Evolutionary conservation across 2,113 vertebrate genomes (phyloP), one percentile per base, ranked within the genome.

Genomic region (Otus sunia): DNA sequence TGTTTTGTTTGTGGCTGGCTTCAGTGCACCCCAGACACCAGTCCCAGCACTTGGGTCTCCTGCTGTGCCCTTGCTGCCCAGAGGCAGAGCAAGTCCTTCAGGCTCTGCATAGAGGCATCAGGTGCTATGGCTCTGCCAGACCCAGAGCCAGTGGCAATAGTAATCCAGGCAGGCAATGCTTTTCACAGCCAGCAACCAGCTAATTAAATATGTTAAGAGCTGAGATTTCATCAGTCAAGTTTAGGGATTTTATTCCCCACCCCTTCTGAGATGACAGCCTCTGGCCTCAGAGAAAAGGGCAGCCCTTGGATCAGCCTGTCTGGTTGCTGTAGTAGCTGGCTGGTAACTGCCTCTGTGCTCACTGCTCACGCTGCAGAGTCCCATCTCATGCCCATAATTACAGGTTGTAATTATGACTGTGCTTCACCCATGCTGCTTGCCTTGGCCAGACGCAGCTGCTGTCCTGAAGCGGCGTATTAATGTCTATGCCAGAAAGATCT

Each of bases 41-140:
- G 49, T 2, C 19, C 20, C 39, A 4, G 11, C 12, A 21, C 34
- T 7, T 3, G 58, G 11, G 9, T 27, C 18, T 36, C 43, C 30
- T 30, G 15, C 81, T 2, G 64, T 4, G 32, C 58, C 39, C 36
- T 16, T 15, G 23, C 37, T n/a, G 60, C 29, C 13, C 34, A 5
- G 37, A 2, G 37, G 55, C 29, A 43, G 18, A 8, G 8, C 36
- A 25, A 17, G 30, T 4, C 19, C 50, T 32, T 3, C 64, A 5
- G 64, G 30, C 60, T 25, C 22, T 10, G 49, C 59, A 12, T 29
- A 6, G 45, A 0, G 5, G 45, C 67, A n/a, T 3, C 16, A 9
- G 41, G 58, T 0, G 0, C 39, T 6, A 10, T 0, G 26, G 26
- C 16, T 23, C 50, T 8, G 41, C 8, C 2, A 0, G 11, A 17